A percentile compares a stretch with the other conserved stretches of the same genome.
Conservation (phyloP, 2,888 invertebrate species). For the Drosophila seclusa region DNA sequence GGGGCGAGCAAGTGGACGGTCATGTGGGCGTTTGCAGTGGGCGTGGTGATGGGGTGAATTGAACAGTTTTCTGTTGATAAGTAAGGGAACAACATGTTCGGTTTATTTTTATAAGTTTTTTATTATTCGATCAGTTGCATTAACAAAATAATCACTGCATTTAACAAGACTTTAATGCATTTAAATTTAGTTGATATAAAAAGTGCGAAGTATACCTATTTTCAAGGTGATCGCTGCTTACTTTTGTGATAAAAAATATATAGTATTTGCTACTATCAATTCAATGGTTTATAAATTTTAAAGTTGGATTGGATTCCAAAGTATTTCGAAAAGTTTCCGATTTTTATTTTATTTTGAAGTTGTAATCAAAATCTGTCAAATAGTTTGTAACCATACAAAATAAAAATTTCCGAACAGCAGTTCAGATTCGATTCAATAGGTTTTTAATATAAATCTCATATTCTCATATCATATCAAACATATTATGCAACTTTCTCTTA, state of each 20-base stretch:
- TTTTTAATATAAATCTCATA: neutral
- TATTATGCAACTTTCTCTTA: no score
- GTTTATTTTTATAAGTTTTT: neutral
- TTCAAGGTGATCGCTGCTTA: neutral
- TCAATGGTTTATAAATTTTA: neutral
- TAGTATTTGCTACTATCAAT: neutral
- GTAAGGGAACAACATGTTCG: neutral
- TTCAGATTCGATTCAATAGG: neutral
- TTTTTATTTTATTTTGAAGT: no score
- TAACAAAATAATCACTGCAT: neutral
- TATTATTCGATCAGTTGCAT: neutral
- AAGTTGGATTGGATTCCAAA: neutral
- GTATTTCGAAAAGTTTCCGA: no score
- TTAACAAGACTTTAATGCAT: neutral
- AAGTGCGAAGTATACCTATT: neutral
- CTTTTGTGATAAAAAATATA: neutral
- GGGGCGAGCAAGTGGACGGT: slow-evolving; percentile 5
- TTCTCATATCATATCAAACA: neutral
- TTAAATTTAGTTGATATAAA: neutral
- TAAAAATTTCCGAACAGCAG: neutral
- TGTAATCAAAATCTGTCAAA: neutral
- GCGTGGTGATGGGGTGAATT: slow-evolving; percentile 31
- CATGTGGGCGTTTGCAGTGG: slow-evolving; percentile 39
- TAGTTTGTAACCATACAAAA: neutral
- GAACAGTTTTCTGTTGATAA: slow-evolving; percentile 26